Percentiles rank a stretch among this genome's conserved stretches.
phyloP scores from a whole-genome alignment of 2,113 vertebrate species.

The Centropus bengalensis region DNA sequence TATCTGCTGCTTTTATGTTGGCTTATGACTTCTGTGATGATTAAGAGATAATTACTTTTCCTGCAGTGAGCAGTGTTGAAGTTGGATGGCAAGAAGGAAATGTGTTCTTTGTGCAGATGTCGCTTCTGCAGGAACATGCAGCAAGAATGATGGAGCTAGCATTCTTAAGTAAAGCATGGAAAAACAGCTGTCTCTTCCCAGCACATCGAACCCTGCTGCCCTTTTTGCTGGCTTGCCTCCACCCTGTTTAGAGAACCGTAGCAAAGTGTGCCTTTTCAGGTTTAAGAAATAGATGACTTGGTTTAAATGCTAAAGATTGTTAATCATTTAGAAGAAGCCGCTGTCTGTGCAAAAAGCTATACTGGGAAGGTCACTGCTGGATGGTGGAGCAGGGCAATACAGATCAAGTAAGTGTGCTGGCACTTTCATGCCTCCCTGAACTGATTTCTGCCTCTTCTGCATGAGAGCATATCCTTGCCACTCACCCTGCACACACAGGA shows the following conservation, averaged over 20 bases:
- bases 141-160: background rate
- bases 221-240: background rate
- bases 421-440: rapidly evolving
- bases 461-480: background rate
- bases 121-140: background rate
- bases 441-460: background rate
- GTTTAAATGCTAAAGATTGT: background rate
- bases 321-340: background rate
- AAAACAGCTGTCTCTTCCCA: background rate
- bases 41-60: slow-evolving; percentile 18
- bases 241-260: background rate
- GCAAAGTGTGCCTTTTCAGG: background rate
- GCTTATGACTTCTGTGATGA: slow-evolving; percentile 22
- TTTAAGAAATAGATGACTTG: background rate
- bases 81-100: background rate
- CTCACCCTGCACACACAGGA: background rate
- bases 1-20: slow-evolving; percentile 26
- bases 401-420: background rate
- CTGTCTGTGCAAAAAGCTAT: background rate
- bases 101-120: background rate
- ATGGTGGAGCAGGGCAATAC: background rate
- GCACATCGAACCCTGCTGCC: rapidly evolving
- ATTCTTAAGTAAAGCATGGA: background rate
- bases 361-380: background rate
- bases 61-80: background rate